Base-by-base conservation (phyloP, 2,113 vertebrate species). In the Crotalus horridus region DNA sequence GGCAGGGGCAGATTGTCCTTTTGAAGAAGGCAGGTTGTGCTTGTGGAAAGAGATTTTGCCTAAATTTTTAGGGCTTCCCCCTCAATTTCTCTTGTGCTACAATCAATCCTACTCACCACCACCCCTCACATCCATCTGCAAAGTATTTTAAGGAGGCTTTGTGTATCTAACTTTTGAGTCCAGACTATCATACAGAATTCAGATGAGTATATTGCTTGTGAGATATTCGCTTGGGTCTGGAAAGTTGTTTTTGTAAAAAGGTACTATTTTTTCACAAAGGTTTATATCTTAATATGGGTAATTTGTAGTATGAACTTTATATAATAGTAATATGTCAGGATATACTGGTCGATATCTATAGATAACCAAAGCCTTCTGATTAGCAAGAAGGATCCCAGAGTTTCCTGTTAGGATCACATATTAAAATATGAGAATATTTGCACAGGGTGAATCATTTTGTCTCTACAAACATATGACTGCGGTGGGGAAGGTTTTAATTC, bases 401-500 rank as follows among this genome's bases (percentile, higher is more conserved):
- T 21, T 46, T 87, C 13, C 3, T 59, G 7, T 39, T 92, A 55
- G 21, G 21, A 26, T 59, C 29, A 51, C 7, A 29, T 21, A 26
- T 23, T 8, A 48, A 85, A 23, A 92, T 74, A 7, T 21, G 43
- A 46, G 87, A 86, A 13, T 21, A 55, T 21, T 39, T 85, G 29
- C 29, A 9, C 55, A 2, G 43, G 24, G 17, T 13, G 43, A 56
- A 59, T 29, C 43, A 59, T 81, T 61, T 89, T 54, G 74, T 24
- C n/a, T 81, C 23, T 85, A n/a, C 9, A 3, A 85, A 9, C 33
- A 1, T 51, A 58, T 3, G 23, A 69, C 7, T 46, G 51, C 20
- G 7, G 6, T n/a, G 55, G 0, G 5, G 0, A 29, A 20, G 23
- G 43, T 53, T 15, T 43, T n/a, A 21, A 58, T 13, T 54, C 59